Percentiles rank a stretch among this genome's conserved stretches.
phyloP scores from a whole-genome alignment of 2,797 vertebrate genomes.

The Crenichthys baileyi region DNA sequence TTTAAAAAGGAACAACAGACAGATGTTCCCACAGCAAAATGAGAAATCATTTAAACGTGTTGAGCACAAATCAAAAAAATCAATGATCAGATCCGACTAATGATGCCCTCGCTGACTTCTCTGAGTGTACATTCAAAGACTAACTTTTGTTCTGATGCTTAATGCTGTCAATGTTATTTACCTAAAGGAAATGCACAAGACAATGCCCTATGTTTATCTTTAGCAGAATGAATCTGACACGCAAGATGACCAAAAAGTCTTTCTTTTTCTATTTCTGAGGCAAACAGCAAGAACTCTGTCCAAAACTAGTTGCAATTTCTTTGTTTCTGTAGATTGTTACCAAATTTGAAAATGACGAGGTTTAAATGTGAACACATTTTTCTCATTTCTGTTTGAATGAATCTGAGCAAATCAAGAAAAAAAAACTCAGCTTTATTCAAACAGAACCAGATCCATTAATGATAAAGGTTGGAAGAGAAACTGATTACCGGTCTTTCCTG shows the following conservation, averaged over 20 bases:
- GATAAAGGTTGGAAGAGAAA: conserved; percentile 11
- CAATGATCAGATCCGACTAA: conserved; percentile 33
- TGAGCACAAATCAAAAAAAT: conserved; percentile 16
- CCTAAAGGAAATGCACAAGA: neutral
- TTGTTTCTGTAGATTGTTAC: neutral
- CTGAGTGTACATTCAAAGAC: conserved; percentile 12
- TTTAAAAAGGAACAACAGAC: conserved; percentile 6
- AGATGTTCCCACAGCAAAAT: conserved; percentile 9
- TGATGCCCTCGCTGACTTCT: conserved; percentile 28
- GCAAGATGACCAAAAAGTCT: neutral
- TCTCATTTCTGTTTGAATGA: neutral
- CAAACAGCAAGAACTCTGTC: neutral
- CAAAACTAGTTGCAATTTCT: neutral
- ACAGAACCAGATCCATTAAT: conserved; percentile 2
- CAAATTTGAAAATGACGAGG: neutral
- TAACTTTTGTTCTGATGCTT: conserved; percentile 19
- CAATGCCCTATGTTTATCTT: neutral
- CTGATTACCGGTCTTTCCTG: neutral
- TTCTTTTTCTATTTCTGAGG: neutral
- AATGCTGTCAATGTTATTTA: conserved; percentile 11
- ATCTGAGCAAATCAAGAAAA: neutral
- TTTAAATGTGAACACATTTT: neutral
- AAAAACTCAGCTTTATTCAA: conserved; percentile 2
- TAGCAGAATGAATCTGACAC: neutral
- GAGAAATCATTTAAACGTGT: conserved; percentile 12